Evolutionary conservation across 2,113 vertebrate species (phyloP).

Genomic region (Aphelocoma coerulescens): DNA sequence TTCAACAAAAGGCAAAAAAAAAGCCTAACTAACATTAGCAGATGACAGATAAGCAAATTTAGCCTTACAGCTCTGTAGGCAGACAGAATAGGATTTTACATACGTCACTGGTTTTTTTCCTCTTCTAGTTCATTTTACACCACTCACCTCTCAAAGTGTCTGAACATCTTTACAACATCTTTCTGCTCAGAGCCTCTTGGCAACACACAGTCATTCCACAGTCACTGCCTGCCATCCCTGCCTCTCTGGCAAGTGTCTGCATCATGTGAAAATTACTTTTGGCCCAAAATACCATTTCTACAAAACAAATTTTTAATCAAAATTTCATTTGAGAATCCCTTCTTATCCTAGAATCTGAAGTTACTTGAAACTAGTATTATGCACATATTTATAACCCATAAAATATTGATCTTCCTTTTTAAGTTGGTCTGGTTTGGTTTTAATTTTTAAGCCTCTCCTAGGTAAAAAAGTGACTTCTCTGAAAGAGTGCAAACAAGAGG

Average conservation of each 20-base stretch:
- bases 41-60: background rate
- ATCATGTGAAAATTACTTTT: background rate
- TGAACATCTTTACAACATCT: background rate
- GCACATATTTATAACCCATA: background rate
- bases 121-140: background rate
- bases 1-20: background rate
- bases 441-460: background rate
- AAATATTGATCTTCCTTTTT: background rate
- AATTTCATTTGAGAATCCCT: background rate
- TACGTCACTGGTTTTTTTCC: background rate
- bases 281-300: background rate
- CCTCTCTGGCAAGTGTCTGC: background rate
- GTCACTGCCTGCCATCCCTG: background rate
- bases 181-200: background rate
- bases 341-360: background rate
- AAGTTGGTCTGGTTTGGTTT: background rate
- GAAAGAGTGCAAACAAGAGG: background rate
- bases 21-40: background rate
- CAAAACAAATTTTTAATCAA: background rate
- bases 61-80: background rate
- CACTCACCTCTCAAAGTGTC: background rate
- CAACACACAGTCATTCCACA: fast-evolving
- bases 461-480: background rate
- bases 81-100: background rate
- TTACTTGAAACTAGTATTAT: background rate